Evolutionary conservation across 2,797 vertebrate species (phyloP), one percentile per base, ranked within the genome.

Genomic region (Cirrhinus mrigala): DNA sequence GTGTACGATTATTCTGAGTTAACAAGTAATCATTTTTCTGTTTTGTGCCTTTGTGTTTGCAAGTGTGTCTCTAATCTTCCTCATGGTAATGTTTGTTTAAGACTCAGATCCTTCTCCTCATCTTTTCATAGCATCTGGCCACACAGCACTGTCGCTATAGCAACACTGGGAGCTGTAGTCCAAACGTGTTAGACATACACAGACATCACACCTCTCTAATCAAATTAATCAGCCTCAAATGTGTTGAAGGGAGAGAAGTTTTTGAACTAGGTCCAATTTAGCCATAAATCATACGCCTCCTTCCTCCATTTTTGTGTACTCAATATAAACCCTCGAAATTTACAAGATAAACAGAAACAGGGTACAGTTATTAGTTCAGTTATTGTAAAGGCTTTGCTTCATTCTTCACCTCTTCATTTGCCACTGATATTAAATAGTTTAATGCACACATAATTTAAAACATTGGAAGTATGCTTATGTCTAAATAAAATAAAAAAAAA

Each of bases 61-160:
- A 83, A 70, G 66, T 79, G 66, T 83, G 27, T 75, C 29, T 81
- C 29, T 83, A 83, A 87, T 79, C 76, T 64, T 83, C 37, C 37
- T 48, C 15, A 68, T 80, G 64, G 64, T 79, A 68, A 58, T 87
- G 58, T 84, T 75, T 83, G 68, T 83, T 73, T 87, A 73, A 62
- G n/a, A 68, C 86, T 83, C 80, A 62, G 79, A 82, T 78, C 64
- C 66, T 70, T 82, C 58, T 79, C 37, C 29, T 83, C 69, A 84
- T 84, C 60, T 83, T 80, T 87, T 87, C 76, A 87, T 80, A 84
- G 76, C 86, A 84, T 83, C 86, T 80, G 81, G 50, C 46, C 81
- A 82, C 81, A 64, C 37, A 14, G 68, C 56, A 20, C 78, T 66
- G 82, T 87, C 76, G 58, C 86, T 84, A 84, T 87, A 80, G 86